Evolutionary conservation across 2,888 invertebrate genomes (phyloP), one percentile per base, ranked within the genome.

Genomic region (Hetaerina titia): DNA sequence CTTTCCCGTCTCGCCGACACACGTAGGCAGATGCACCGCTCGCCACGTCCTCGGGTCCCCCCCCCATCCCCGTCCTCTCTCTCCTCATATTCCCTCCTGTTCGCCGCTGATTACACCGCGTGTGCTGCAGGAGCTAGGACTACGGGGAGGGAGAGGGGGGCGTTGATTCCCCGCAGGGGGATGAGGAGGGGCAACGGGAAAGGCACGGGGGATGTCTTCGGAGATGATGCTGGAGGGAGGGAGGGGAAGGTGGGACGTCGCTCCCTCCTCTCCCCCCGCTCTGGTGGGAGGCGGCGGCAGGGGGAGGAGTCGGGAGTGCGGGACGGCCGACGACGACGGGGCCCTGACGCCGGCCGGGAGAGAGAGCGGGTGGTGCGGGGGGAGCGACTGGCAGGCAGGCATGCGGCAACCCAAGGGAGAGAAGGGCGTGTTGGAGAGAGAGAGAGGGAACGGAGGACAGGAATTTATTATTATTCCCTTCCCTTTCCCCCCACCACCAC

Each of bases 391-490:
- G 69, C 19, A 63, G 63, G 60, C 17, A 60, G 17, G 45, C 45
- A 45, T 45, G 45, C 45, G 45, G 45, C 45, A 45, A 45, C 45
- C 45, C 45, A 15, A 17, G 60, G 17, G 69, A 22, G 69, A 22
- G n/a, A 22, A 69, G 69, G 69, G 69, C 69, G 69, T 69, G 69
- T 31, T 81, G 25, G 81, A 81, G 81, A 81, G 69, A 60, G 60
- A 69, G 69, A 1, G 60, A 11, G 60, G 17, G 60, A 69, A n/a
- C 69, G 19, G n/a, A 69, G 81, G 81, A 81, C 81, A 81, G 81
- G 81, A 81, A 81, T 81, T 81, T 81, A 81, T 81, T 81, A 81
- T 81, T 81, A 31, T 81, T 81, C 81, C 81, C 81, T 69, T n/a
- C 69, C 81, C 1, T 31, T 31, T 25, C 31, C 81, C 81, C 45